phyloP scores from a whole-genome alignment of 2,113 vertebrate species.

The Ibidorhyncha struthersii region DNA sequence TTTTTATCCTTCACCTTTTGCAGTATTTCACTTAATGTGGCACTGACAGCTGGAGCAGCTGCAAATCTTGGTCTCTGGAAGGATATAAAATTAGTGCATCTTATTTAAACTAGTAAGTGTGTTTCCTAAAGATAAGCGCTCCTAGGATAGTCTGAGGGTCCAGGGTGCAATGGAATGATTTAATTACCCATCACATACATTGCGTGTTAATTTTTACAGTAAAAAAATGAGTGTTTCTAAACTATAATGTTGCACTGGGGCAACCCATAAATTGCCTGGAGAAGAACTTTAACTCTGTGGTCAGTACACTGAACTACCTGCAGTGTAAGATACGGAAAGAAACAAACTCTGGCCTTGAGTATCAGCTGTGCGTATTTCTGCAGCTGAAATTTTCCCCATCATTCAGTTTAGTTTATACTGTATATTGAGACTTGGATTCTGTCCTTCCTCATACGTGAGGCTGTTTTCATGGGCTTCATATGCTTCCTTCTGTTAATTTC shows the following conservation, averaged over 20 bases:
- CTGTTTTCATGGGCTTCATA: neutral
- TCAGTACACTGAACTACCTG: neutral
- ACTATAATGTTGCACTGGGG: neutral
- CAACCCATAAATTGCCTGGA: neutral
- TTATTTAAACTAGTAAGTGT: neutral
- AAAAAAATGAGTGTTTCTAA: neutral
- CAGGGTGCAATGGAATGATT: neutral
- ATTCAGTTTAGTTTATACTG: neutral
- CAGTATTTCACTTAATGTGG: neutral
- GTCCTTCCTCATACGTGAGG: neutral
- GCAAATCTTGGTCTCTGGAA: neutral
- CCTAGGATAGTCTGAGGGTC: neutral
- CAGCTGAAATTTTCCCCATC: neutral
- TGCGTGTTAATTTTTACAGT: neutral
- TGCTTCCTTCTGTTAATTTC: neutral
- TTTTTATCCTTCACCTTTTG: slow-evolving; percentile 25
- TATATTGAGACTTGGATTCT: neutral
- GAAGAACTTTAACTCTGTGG: neutral
- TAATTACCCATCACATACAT: neutral
- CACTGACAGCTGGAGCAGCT: neutral
- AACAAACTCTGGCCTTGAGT: neutral
- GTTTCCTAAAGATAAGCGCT: neutral
- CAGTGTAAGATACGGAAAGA: neutral
- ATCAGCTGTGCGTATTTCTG: neutral
- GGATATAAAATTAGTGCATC: neutral